Percentiles rank a stretch among this genome's conserved stretches.
phyloP scores from a whole-genome alignment of 2,797 vertebrate genomes.

The Margarornis squamiger region DNA sequence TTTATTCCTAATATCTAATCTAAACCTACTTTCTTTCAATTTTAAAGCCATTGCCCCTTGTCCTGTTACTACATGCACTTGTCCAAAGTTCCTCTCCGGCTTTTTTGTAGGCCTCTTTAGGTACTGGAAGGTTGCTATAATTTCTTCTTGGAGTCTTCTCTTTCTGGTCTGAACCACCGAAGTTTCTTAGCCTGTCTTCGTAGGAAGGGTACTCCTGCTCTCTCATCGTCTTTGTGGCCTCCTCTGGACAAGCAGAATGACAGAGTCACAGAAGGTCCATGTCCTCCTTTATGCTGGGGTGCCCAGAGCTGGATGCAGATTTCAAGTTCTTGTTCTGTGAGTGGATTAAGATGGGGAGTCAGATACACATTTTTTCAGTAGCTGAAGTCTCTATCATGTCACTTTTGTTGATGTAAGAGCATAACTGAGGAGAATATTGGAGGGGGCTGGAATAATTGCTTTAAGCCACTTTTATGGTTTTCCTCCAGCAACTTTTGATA shows the following conservation, averaged over 20 bases:
- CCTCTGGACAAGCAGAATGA: neutral
- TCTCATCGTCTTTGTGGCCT: neutral
- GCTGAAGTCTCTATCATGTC: neutral
- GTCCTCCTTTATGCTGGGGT: neutral
- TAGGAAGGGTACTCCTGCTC: neutral
- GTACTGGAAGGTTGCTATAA: neutral
- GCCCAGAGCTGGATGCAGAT: neutral
- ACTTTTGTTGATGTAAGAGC: neutral
- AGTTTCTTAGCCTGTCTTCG: neutral
- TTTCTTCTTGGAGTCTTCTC: neutral
- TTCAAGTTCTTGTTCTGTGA: neutral
- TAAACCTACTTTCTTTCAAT: neutral
- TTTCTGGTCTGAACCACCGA: neutral
- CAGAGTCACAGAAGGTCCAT: neutral
- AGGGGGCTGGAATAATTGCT: neutral
- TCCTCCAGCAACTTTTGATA: neutral
- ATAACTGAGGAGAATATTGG: neutral
- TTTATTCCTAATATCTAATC: neutral
- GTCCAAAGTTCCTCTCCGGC: neutral
- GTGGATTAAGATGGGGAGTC: neutral
- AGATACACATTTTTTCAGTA: neutral
- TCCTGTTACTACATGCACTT: neutral
- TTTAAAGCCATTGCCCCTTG: neutral
- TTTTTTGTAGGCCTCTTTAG: neutral
- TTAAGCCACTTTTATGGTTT: neutral